Conservation (phyloP, 2,113 vertebrate species). For the Phalacrocorax aristotelis region DNA sequence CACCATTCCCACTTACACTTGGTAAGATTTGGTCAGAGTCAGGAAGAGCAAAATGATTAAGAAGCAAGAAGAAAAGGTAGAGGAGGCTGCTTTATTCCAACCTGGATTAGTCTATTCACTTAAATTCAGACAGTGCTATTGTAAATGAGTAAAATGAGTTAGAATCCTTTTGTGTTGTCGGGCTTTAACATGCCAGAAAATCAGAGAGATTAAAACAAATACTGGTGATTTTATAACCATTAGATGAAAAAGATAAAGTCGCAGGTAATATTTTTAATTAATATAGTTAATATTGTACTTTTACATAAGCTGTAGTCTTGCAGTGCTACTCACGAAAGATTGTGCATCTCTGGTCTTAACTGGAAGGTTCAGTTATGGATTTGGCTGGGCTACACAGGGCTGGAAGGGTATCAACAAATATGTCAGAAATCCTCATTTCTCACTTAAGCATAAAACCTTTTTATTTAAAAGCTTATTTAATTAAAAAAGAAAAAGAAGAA, state of each 20-base stretch:
- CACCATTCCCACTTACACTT: neutral
- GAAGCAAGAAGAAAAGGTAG: neutral
- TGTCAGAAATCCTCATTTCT: neutral
- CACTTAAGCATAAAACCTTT: neutral
- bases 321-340: neutral
- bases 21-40: neutral
- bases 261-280: neutral
- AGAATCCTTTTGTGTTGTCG: neutral
- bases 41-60: neutral
- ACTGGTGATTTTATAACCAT: neutral
- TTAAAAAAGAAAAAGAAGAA: neutral
- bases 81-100: neutral
- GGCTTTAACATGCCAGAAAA: rapidly evolving
- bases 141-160: neutral
- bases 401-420: neutral
- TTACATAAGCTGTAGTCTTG: neutral
- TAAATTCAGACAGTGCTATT: neutral
- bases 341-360: neutral
- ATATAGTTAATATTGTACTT: neutral
- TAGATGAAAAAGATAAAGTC: neutral
- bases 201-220: neutral
- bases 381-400: neutral
- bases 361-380: neutral
- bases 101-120: neutral
- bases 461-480: neutral